Base-by-base conservation (phyloP, 2,888 invertebrate genomes). In the Habroteleia sp. region DNA sequence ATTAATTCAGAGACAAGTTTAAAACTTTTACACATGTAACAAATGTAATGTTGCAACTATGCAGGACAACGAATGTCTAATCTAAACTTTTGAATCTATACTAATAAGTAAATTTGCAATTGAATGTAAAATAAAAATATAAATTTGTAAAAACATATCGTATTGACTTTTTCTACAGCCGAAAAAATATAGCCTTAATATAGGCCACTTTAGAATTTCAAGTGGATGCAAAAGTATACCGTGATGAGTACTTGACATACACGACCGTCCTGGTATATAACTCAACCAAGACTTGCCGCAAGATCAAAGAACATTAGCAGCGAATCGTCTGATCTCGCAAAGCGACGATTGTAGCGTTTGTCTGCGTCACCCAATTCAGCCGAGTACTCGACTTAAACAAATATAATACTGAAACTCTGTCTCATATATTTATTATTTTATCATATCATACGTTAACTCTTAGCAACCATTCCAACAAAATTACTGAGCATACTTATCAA, bases 171-270 rank as follows among this genome's bases (percentile, higher is more conserved):
- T 41, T 20, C 11, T 8, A 7, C 13, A 13, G 1, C 3, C 7
- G 10, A 60, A 62, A 62, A 62, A 63, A 8, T 13, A 5, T 13
- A 23, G 31, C 10, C 44, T 62, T 62, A 60, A 52, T 60, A 54
- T 60, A 56, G 44, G 54, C 39, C 60, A 52, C 71, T 71, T 71
- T 5, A 72, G 41, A 56, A 14, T 41, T 42, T 63, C 33, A 56
- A 56, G 63, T 63, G 54, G 56, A 50, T n/a, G 29, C 50, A 50
- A 56, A 63, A 72, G 72, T 63, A 20, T 42, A 58, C 42, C 41
- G 31, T 73, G 63, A 73, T 58, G 72, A 58, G 58, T 48, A 56
- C 63, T 72, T 72, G 63, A 72, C 60, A 56, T 71, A 71, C 48
- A 54, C 42, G 71, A 62, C 69, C 63, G 56, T 58, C 72, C 52